phyloP scores from a whole-genome alignment of 2,797 vertebrate species.

The Echiichthys vipera region DNA sequence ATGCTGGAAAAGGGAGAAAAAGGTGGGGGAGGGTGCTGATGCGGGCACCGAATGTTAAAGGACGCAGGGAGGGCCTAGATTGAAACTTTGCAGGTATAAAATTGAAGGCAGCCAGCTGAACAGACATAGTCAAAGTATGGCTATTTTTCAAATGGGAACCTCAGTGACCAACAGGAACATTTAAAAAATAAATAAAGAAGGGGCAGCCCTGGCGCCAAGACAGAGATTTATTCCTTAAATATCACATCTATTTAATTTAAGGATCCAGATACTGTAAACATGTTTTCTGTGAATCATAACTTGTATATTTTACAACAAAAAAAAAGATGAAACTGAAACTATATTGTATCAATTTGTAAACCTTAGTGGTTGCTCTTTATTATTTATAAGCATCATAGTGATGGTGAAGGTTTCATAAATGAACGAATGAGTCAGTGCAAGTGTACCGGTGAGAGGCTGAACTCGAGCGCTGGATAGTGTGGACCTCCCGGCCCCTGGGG shows the following conservation, averaged over 20 bases:
- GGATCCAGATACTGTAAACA: conserved; percentile 42
- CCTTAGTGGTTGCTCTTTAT: background rate
- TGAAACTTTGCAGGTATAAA: conserved; percentile 89
- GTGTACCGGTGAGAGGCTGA: conserved; percentile 59
- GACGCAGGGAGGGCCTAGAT: conserved; percentile 82
- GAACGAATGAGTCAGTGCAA: conserved; percentile 63
- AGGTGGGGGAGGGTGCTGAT: conserved; percentile 64
- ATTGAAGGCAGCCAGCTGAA: conserved; percentile 89
- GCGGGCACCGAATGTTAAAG: conserved; percentile 81
- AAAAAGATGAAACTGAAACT: background rate
- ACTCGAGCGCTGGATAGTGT: conserved; percentile 58
- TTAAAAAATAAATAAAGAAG: conserved; percentile 53
- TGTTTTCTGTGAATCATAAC: conserved; percentile 27
- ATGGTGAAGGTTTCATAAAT: conserved; percentile 62
- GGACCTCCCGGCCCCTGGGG: conserved; percentile 65
- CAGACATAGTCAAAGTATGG: conserved; percentile 77
- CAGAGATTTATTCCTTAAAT: conserved; percentile 60
- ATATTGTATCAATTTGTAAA: conserved; percentile 5
- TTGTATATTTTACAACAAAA: background rate
- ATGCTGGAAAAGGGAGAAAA: conserved; percentile 74
- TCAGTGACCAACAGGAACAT: conserved; percentile 66
- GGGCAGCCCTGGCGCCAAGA: conserved; percentile 27
- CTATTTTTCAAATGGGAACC: conserved; percentile 80
- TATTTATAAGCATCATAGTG: conserved; percentile 35
- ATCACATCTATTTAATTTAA: conserved; percentile 57